Percentiles rank a stretch among this genome's conserved stretches.
Evolutionary conservation across 2,113 vertebrate species (phyloP).

Genomic region (Pluvianellus socialis): DNA sequence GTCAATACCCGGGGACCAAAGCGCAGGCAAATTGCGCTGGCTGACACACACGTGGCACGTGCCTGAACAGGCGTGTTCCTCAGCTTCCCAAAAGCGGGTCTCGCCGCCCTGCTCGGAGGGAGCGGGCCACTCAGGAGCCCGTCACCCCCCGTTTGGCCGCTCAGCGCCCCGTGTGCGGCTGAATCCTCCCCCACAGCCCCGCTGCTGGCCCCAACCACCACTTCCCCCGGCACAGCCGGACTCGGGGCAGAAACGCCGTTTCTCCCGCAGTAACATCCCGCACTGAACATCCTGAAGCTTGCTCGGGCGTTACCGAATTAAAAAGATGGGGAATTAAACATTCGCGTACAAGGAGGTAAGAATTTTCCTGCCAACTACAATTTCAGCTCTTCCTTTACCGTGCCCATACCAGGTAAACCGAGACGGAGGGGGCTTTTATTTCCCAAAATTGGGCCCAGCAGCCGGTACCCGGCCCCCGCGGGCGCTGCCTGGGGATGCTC

Average conservation of each 20-base stretch:
- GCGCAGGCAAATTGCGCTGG: accelerated
- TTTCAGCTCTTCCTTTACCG: accelerated
- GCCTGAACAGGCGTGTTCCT: accelerated
- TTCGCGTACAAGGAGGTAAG: neutral
- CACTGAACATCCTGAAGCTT: neutral
- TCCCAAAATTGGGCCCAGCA: neutral
- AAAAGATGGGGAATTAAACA: neutral
- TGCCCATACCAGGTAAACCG: accelerated
- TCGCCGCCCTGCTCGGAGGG: neutral
- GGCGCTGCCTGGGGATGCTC: neutral
- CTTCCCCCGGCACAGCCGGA: neutral
- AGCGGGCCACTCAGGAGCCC: accelerated
- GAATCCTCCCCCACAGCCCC: accelerated
- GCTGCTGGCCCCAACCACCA: accelerated
- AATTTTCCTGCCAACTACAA: accelerated
- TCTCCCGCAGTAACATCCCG: neutral
- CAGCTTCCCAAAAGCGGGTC: accelerated
- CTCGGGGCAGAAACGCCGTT: accelerated
- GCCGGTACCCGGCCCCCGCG: accelerated
- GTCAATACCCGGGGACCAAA: accelerated
- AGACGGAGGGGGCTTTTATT: neutral
- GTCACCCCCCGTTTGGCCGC: no score
- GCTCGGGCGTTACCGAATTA: neutral
- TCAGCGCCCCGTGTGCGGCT: accelerated
- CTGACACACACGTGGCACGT: accelerated